phyloP scores from a whole-genome alignment of 2,113 vertebrate genomes.

The Lanius collurio region DNA sequence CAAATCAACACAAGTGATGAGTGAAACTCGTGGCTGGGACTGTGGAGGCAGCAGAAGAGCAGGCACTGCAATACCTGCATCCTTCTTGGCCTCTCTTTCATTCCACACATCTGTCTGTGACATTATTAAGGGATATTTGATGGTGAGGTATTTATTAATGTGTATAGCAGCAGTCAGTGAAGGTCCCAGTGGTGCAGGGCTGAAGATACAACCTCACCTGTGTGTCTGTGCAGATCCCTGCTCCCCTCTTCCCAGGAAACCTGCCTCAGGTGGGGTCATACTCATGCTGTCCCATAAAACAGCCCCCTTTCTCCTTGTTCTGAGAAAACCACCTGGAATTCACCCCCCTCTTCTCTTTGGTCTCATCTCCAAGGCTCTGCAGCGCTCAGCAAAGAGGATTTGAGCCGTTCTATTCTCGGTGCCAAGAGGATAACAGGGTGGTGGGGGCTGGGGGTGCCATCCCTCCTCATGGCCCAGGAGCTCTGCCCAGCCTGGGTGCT shows the following conservation, averaged over 20 bases:
- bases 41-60: background rate
- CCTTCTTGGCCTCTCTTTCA: background rate
- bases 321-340: background rate
- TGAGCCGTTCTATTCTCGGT: background rate
- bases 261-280: rapidly evolving
- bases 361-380: background rate
- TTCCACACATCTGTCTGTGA: background rate
- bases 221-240: background rate
- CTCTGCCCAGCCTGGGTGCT: background rate
- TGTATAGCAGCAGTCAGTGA: background rate
- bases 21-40: rapidly evolving
- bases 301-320: background rate
- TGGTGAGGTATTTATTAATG: rapidly evolving
- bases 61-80: background rate
- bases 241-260: background rate
- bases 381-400: slow-evolving; percentile 19
- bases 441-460: background rate
- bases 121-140: background rate
- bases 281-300: rapidly evolving
- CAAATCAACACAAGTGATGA: rapidly evolving
- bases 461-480: rapidly evolving
- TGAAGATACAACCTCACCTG: rapidly evolving
- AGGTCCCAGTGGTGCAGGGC: background rate
- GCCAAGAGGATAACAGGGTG: background rate
- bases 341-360: background rate